Percentiles rank a stretch among this genome's conserved stretches.
Evolutionary conservation across 53 echinoderm and acorn worm species (phyloP).

Genomic region (Holothuria leucospilota): DNA sequence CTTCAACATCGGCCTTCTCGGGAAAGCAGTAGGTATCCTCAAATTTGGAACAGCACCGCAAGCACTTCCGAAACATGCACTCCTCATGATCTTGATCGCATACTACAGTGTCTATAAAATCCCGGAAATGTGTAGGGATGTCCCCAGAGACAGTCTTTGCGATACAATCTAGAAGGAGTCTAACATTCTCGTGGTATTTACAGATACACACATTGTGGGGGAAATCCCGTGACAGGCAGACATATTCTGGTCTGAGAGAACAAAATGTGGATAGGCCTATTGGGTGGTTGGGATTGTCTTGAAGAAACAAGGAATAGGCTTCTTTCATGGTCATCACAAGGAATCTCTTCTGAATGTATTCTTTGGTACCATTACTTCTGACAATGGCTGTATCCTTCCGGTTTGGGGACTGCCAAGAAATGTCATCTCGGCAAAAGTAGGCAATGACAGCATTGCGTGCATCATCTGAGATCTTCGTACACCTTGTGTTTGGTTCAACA

Average conservation of each 20-base stretch:
- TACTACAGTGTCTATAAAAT: not conserved
- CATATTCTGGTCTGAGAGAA: slow-evolving; percentile 24
- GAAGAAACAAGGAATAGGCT: slow-evolving; percentile 1
- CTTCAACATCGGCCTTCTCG: not conserved
- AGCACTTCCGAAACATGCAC: not conserved
- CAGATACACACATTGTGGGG: slow-evolving; percentile 57
- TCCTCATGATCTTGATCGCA: too few relatives aligned
- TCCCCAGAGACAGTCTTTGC: not conserved
- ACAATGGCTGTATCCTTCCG: slow-evolving; percentile 31
- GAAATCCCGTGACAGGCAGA: slow-evolving; percentile 35
- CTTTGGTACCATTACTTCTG: slow-evolving; percentile 27
- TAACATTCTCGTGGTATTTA: slow-evolving; percentile 44
- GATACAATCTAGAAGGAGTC: slow-evolving; percentile 18
- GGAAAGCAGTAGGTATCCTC: not conserved
- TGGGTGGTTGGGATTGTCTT: slow-evolving; percentile 45
- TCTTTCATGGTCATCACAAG: slow-evolving; percentile 50
- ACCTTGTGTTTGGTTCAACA: slow-evolving; percentile 15
- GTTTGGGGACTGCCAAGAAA: slow-evolving; percentile 45
- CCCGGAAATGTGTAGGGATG: not conserved
- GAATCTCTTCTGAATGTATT: slow-evolving; percentile 53
- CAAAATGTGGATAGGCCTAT: slow-evolving; percentile 47
- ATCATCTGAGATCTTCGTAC: slow-evolving; percentile 30
- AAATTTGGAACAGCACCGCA: too few relatives aligned
- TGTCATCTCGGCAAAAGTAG: slow-evolving; percentile 44
- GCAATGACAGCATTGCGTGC: slow-evolving; percentile 32